Evolutionary conservation across 2,797 vertebrate genomes (phyloP).

Genomic region (Sandelia bainsii): DNA sequence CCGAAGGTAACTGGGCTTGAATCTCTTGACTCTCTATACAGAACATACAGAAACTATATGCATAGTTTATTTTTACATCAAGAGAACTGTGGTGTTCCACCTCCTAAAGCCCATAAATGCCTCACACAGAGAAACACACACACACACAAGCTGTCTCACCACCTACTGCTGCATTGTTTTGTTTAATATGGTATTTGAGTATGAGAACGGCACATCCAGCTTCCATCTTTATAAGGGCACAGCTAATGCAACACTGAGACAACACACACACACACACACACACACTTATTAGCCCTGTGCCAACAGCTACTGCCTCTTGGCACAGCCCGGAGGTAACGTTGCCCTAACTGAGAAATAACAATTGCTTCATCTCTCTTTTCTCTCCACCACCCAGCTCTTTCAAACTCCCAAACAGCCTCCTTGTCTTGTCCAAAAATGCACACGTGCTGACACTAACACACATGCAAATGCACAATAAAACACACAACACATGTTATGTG

Average conservation of each 20-base stretch:
- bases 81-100: constrained; percentile 49
- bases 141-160: constrained; percentile 47
- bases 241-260: constrained; percentile 60
- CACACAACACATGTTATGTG: constrained; percentile 10
- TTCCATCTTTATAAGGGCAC: constrained; percentile 76
- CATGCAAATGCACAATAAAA: constrained; percentile 3
- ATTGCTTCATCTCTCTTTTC: constrained; percentile 70
- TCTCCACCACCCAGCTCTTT: constrained; percentile 44
- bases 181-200: constrained; percentile 77
- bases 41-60: constrained; percentile 13
- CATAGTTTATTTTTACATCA: constrained; percentile 70
- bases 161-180: constrained; percentile 71
- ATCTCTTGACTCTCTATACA: no score
- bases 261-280: constrained; percentile 25
- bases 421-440: constrained; percentile 44
- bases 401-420: constrained; percentile 34
- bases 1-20: no score
- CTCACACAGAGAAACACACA: constrained; percentile 65
- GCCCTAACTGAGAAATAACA: constrained; percentile 55
- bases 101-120: constrained; percentile 61
- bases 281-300: constrained; percentile 35
- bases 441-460: constrained; percentile 40
- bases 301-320: constrained; percentile 59
- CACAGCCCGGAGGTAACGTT: constrained; percentile 37
- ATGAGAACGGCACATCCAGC: constrained; percentile 74